phyloP scores from a whole-genome alignment of 1,140 invertebrate genomes.

The Helicoverpa zea region DNA sequence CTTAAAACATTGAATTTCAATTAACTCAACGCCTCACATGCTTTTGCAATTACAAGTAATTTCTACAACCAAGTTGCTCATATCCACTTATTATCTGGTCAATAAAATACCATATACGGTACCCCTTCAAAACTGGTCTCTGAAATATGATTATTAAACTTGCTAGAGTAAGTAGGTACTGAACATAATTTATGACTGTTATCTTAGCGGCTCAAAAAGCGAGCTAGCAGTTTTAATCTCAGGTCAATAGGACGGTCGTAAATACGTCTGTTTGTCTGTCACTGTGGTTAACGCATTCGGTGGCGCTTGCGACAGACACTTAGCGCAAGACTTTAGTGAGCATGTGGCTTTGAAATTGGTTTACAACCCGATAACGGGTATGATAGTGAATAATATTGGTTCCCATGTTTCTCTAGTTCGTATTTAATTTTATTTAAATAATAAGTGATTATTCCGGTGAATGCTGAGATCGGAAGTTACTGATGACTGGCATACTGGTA shows the following conservation, averaged over 20 bases:
- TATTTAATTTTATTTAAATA: too few species aligned
- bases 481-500: neutral
- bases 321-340: conserved; percentile 1
- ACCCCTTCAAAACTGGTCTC: conserved; percentile 7
- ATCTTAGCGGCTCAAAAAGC: conserved; percentile 6
- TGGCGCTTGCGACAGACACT: conserved; percentile 56
- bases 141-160: conserved; percentile 35
- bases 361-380: conserved; percentile 1
- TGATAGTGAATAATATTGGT: too few species aligned
- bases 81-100: conserved; percentile 3
- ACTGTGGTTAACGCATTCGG: conserved; percentile 55
- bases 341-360: conserved; percentile 49
- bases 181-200: conserved; percentile 37
- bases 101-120: conserved; percentile 23
- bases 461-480: neutral
- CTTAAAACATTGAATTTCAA: neutral
- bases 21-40: neutral
- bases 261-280: conserved; percentile 67
- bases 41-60: neutral
- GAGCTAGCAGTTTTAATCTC: conserved; percentile 45
- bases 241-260: conserved; percentile 66
- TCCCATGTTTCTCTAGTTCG: too few species aligned
- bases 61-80: neutral
- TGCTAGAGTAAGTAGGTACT: conserved; percentile 8
- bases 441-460: neutral